Evolutionary conservation across 2,888 invertebrate species (phyloP).

Genomic region (Lordiphosa andalusiaca): DNA sequence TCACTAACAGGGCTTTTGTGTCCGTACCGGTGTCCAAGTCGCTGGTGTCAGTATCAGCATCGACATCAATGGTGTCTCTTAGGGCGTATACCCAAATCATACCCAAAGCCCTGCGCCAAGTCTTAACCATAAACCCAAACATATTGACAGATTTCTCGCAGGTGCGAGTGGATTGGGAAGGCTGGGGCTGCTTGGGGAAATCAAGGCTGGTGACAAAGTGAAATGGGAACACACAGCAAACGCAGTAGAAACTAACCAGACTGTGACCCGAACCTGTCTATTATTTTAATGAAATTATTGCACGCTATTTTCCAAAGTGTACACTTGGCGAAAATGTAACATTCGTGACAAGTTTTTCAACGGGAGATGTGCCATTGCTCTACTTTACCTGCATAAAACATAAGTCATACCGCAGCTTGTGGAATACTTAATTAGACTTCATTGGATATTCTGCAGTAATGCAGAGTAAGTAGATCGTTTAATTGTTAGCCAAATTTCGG

Average conservation of each 20-base stretch:
- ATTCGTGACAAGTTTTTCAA: too few species aligned
- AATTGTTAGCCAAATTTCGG: too few species aligned
- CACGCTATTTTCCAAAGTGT: background rate
- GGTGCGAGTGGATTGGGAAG: background rate
- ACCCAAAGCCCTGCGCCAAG: conserved; percentile 47
- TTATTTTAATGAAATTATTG: conserved; percentile 11
- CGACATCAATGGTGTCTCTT: conserved; percentile 9
- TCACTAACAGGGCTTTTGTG: conserved; percentile 46
- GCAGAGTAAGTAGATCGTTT: too few species aligned
- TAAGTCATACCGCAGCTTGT: too few species aligned
- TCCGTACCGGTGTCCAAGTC: conserved; percentile 13
- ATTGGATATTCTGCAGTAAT: too few species aligned
- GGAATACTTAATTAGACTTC: too few species aligned
- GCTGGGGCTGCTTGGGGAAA: conserved; percentile 59
- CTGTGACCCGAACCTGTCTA: conserved; percentile 25
- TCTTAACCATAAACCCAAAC: conserved; percentile 42
- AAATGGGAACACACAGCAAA: conserved; percentile 35
- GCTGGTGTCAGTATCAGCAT: conserved; percentile 34
- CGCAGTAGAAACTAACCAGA: conserved; percentile 11
- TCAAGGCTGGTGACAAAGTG: conserved; percentile 50
- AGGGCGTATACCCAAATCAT: conserved; percentile 59
- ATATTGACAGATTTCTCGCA: conserved; percentile 54
- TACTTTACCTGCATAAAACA: too few species aligned
- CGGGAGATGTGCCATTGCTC: too few species aligned
- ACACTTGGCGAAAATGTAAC: background rate